Base-by-base conservation (phyloP, 2,797 vertebrate genomes). In the Somateria mollissima region DNA sequence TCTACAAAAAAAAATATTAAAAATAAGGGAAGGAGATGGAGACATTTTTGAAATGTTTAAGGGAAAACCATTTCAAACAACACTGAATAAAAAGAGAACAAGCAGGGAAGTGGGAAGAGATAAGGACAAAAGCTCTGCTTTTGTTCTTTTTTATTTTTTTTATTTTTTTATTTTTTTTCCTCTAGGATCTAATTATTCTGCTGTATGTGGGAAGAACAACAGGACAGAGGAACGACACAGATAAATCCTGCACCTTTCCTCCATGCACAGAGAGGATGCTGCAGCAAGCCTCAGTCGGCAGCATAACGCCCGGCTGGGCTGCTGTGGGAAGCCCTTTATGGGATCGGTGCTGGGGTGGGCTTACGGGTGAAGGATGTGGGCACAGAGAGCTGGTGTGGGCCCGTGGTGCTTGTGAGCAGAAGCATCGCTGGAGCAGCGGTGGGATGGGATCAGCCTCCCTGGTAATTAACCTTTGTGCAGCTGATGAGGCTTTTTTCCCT, bases 391-490 rank as follows among this genome's bases (percentile, higher is more conserved):
- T 32, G 54, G 28, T 13, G 22, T 60, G 1, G 17, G 24, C 17
- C 27, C 0, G 0, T 36, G 22, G 32, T 1, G 0, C 41, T 32
- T 18, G 24, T 12, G 24, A 27, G 25, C 60, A 6, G 30, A 57
- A 37, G 22, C 2, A 7, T n/a, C 3, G 0, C 39, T 17, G 56
- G 28, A 74, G 19, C 53, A 57, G n/a, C 0, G 0, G 11, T 15
- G 20, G 60, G 22, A 66, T 3, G 6, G 15, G 28, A 54, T 18
- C 11, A 9, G 36, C 17, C 43, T 32, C 36, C 45, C 11, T 17
- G 7, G 11, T 12, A 39, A 15, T 49, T 53, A 30, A 66, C 16
- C 17, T 62, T 9, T 41, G 25, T 19, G 22, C 22, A 41, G 47
- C 41, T 51, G 24, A 57, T 8, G 2, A 85, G 18, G n/a, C 11